Conservation (phyloP, 1,140 invertebrate species). For the Plectus sambesii region DNA sequence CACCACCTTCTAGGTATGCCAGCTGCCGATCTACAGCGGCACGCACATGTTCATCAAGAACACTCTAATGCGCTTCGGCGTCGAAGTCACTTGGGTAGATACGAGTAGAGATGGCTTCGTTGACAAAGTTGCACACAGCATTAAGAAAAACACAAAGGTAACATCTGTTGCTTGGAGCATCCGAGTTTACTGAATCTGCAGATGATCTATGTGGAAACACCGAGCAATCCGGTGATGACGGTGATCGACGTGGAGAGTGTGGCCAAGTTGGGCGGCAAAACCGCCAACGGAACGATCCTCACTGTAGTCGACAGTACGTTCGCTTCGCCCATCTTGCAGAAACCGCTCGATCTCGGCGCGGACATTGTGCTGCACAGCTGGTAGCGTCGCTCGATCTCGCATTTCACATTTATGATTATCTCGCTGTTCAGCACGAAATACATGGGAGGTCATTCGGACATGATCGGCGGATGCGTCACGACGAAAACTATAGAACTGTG, state of each 20-base stretch:
- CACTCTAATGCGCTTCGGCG: constrained; percentile 37
- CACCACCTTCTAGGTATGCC: too few species aligned
- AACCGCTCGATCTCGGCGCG: constrained; percentile 49
- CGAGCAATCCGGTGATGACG: constrained; percentile 49
- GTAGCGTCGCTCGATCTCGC: constrained; percentile 2
- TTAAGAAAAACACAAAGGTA: too few species aligned
- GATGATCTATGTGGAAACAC: constrained; percentile 47
- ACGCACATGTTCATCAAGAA: constrained; percentile 48
- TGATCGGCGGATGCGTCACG: constrained; percentile 51
- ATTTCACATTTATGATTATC: too few species aligned
- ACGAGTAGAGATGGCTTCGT: constrained; percentile 41
- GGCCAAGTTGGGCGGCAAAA: constrained; percentile 37
- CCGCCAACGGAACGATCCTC: constrained; percentile 34
- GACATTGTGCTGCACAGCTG: constrained; percentile 31
- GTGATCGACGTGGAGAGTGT: constrained; percentile 48
- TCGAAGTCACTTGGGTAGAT: constrained; percentile 47
- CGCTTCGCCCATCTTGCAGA: constrained; percentile 49
- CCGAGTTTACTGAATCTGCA: constrained; percentile 47
- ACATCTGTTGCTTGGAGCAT: constrained; percentile 31
- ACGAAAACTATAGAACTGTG: too few species aligned
- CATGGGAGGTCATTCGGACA: constrained; percentile 48
- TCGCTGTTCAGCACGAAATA: constrained; percentile 45
- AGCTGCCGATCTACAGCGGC: constrained; percentile 33
- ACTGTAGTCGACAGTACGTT: constrained; percentile 52
- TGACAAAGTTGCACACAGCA: too few species aligned